Conservation (phyloP, 2,888 invertebrate genomes). For the Drosophila sordidapex region DNA sequence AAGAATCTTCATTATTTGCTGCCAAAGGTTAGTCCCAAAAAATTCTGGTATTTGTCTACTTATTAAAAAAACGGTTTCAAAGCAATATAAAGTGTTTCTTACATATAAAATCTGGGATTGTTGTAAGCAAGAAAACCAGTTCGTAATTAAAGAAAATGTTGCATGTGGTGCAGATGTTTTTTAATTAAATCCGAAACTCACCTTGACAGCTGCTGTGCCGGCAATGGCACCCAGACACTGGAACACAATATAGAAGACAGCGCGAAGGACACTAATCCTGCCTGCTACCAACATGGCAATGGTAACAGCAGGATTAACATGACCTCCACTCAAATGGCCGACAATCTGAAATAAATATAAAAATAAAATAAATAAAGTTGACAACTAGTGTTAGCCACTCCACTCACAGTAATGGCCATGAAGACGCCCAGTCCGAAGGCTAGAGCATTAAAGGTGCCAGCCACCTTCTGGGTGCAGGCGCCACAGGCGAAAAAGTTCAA, state of each 20-base stretch:
- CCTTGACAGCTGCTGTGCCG: constrained; percentile 90
- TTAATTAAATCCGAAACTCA: constrained; percentile 67
- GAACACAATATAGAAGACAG: constrained; percentile 91
- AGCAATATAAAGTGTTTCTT: neutral
- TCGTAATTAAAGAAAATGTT: neutral
- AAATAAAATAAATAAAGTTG: too few relatives aligned
- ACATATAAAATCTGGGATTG: neutral
- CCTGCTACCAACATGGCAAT: constrained; percentile 91
- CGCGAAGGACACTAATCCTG: constrained; percentile 90
- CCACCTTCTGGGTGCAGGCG: constrained; percentile 87
- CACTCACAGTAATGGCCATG: constrained; percentile 90
- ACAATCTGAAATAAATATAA: constrained; percentile 87
- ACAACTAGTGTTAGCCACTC: neutral
- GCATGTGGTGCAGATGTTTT: neutral
- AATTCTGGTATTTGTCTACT: neutral
- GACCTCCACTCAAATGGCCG: constrained; percentile 95
- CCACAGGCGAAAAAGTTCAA: constrained; percentile 96
- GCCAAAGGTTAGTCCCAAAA: neutral
- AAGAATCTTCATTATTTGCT: neutral
- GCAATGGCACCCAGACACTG: constrained; percentile 94
- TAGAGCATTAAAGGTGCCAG: constrained; percentile 89
- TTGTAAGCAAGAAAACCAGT: neutral
- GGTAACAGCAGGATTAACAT: constrained; percentile 97
- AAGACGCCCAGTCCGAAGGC: constrained; percentile 95
- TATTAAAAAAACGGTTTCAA: neutral